Evolutionary conservation across 2,113 vertebrate species (phyloP).

Genomic region (Glaucidium brasilianum): DNA sequence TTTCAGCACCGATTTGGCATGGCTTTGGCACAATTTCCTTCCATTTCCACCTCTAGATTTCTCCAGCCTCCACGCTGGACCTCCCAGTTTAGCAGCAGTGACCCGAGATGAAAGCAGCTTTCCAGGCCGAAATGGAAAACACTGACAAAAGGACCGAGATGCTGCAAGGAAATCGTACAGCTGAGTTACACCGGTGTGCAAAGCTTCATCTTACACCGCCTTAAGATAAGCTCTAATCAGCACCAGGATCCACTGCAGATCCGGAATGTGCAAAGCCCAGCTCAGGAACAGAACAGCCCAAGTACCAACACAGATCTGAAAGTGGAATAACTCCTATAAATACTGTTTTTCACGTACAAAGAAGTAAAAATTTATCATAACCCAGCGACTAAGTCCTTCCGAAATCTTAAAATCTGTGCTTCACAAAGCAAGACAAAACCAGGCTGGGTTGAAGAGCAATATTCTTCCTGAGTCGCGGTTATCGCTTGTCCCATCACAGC

Average conservation of each 20-base stretch:
- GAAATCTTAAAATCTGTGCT: neutral
- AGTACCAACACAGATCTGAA: neutral
- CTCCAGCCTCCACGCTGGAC: neutral
- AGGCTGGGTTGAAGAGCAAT: neutral
- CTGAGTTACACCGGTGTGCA: accelerated
- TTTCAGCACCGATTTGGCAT: accelerated
- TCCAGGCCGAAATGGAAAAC: neutral
- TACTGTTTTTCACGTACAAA: neutral
- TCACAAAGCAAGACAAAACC: neutral
- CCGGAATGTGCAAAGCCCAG: neutral
- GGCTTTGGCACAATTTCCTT: neutral
- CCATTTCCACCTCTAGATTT: neutral
- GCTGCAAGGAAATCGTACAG: neutral
- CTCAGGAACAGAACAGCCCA: neutral
- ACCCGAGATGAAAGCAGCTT: neutral
- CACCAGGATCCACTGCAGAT: neutral
- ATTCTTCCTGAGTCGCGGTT: accelerated
- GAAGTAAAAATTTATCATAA: neutral
- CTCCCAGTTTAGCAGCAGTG: neutral
- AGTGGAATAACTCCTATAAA: neutral
- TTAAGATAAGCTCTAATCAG: neutral
- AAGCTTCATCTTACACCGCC: neutral
- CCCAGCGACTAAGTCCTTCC: neutral
- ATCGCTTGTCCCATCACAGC: neutral
- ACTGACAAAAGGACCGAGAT: neutral